These are phyloP conservation scores for Raja brachyura DNA, from an alignment of 2,113 vertebrate genomes.

Conservation along the genomic window DNA sequence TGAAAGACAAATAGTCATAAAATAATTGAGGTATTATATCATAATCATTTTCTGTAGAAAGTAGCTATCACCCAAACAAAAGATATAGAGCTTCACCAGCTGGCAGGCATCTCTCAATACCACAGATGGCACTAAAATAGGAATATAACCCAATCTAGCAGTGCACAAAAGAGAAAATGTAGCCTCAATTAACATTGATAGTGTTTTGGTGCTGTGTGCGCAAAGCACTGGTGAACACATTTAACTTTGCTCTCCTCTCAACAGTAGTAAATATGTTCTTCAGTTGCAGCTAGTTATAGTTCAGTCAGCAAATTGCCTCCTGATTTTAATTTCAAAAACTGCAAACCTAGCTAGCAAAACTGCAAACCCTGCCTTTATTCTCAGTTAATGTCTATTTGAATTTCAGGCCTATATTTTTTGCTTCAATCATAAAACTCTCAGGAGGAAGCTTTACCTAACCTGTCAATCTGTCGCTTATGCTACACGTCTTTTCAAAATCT, in stretches of 20 bases:
- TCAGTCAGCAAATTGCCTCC: not conserved
- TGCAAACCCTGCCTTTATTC: not conserved
- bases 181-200: not conserved
- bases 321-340: not conserved
- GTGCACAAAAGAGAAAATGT: not conserved
- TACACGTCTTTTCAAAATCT: not conserved
- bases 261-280: not conserved
- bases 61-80: not conserved
- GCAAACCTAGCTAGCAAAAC: not conserved
- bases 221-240: not conserved
- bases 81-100: not conserved
- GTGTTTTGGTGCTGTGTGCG: not conserved
- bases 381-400: not conserved
- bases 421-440: not conserved
- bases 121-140: not conserved
- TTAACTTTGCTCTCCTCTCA: not conserved
- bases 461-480: not conserved
- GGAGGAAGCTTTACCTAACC: not conserved
- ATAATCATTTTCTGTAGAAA: not conserved
- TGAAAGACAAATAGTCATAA: not conserved
- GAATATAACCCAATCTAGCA: not conserved
- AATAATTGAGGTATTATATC: not conserved
- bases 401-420: not conserved
- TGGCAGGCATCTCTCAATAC: not conserved
- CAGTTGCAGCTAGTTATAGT: not conserved